Conservation (phyloP, 2,797 vertebrate species). For the Acrossocheilus wenchowensis region DNA sequence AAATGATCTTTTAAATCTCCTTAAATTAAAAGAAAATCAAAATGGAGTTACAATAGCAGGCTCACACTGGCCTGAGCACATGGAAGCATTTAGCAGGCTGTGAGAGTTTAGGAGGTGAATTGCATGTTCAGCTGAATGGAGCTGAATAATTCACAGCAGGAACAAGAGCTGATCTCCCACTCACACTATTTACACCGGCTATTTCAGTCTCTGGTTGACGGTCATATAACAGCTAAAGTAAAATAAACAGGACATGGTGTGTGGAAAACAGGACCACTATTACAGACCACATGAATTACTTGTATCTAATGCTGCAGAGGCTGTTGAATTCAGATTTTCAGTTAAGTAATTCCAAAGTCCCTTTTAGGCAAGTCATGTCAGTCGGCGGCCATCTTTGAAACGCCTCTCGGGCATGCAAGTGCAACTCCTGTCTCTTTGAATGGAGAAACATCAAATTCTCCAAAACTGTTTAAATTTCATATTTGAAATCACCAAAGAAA, state of each 20-base stretch:
- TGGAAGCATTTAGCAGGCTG: neutral
- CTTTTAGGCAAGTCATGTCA: no score
- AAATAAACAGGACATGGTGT: neutral
- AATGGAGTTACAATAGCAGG: neutral
- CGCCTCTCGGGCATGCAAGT: no score
- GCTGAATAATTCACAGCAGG: slow-evolving; percentile 4
- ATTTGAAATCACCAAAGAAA: no score
- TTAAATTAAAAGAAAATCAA: neutral
- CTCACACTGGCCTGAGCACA: neutral
- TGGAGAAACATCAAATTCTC: no score
- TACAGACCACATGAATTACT: neutral
- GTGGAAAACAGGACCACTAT: neutral
- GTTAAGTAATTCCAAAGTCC: no score
- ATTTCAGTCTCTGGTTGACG: neutral
- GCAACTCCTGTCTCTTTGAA: no score
- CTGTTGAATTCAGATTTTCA: no score
- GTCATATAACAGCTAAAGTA: neutral
- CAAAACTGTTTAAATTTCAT: no score
- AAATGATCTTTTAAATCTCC: neutral
- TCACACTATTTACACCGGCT: neutral
- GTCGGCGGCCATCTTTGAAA: no score
- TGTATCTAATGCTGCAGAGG: no score
- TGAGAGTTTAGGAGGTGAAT: slow-evolving; percentile 5
- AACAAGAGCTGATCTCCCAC: slow-evolving; percentile 8
- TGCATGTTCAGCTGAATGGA: slow-evolving; percentile 3